phyloP scores from a whole-genome alignment of 2,113 vertebrate species.

The Marmota flaviventris region DNA sequence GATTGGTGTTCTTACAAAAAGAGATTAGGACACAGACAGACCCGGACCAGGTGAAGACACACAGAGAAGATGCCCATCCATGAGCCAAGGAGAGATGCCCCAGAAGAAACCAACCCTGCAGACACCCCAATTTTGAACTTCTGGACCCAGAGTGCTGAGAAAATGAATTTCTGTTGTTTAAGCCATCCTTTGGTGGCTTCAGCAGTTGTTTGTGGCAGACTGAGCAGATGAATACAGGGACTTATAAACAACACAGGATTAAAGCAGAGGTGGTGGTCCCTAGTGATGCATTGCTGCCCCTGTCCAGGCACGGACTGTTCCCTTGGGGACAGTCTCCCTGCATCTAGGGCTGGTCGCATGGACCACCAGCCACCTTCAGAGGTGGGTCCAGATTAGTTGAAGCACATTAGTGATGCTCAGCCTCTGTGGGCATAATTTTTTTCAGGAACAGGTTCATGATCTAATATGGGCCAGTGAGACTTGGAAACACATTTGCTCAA shows the following conservation, averaged over 20 bases:
- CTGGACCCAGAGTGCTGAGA: neutral
- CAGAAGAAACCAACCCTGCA: neutral
- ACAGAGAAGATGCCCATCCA: neutral
- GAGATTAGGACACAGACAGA: neutral
- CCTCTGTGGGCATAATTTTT: neutral
- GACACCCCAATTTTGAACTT: neutral
- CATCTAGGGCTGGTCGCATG: accelerated
- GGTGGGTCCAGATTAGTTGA: no score
- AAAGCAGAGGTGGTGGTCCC: neutral
- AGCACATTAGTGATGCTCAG: neutral
- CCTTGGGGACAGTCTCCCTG: accelerated
- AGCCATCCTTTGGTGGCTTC: no score
- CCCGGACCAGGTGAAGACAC: neutral
- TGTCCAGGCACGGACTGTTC: accelerated
- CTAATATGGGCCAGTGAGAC: neutral
- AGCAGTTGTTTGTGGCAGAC: neutral
- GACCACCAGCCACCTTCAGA: neutral
- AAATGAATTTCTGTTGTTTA: neutral
- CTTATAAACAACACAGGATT: neutral
- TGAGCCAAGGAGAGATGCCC: neutral
- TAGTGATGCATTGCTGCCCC: no score
- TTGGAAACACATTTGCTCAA: neutral
- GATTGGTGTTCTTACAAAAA: neutral
- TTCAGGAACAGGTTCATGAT: neutral
- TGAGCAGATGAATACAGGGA: neutral